Base-by-base conservation (phyloP, 2,888 invertebrate genomes). In the Polydrusus pterygomalis region DNA sequence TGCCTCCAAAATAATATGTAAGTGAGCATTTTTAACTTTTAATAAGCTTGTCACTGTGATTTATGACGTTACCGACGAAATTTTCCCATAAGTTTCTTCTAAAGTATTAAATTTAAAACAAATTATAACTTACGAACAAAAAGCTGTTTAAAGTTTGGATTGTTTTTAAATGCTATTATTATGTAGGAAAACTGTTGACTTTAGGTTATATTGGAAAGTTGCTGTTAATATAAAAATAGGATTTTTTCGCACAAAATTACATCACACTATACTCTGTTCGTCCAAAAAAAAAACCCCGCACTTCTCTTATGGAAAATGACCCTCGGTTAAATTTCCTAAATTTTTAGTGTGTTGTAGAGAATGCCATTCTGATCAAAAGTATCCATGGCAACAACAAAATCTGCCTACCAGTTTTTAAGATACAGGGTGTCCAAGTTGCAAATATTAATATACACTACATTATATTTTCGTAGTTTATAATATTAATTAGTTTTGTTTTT, bases 1-100 rank as follows among this genome's bases (percentile, higher is more conserved):
- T 34, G 34, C 34, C 8, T 1, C 34, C 34, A 10, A 7, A 34
- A 34, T 47, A 47, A n/a, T 47, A n/a, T 47, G 7, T 15, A 47
- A 2, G n/a, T 9, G n/a, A 11, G n/a, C 17, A n/a, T 54, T 54
- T 54, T 25, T 54, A 63, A 62, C 51, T 40, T 62, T 71, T 71
- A 64, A 64, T 63, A 51, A 71, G 64, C 20, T 54, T 64, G 63
- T 71, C 64, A 71, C 25, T 17, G 15, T 71, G 64, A 43, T 56
- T 60, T 45, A 56, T 64, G 71, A 40, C 34, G 49, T 38, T 70
- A 38, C 70, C 40, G 34, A 62, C 51, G 9, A 11, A 20, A 34
- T 15, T 64, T 70, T 49, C 18, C 18, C 47, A 51, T 11, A 65
- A 47, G 45, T 64, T 47, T 64, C 56, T 34, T 11, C 20, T 15